phyloP scores from a whole-genome alignment of 2,888 invertebrate genomes.

The Pheosia tremula region DNA sequence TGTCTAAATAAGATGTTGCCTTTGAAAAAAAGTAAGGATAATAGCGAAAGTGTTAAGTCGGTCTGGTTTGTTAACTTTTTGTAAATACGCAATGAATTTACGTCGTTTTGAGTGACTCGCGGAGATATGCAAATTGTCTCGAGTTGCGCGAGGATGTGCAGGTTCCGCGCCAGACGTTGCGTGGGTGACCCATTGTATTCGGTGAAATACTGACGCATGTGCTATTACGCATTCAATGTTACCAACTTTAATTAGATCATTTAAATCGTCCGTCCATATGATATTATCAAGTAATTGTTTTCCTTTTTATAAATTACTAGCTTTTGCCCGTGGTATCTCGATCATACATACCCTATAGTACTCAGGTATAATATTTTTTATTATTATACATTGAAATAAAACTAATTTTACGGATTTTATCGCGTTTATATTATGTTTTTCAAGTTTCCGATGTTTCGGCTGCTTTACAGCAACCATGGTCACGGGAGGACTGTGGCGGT shows the following conservation, averaged over 20 bases:
- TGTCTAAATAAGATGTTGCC: slow-evolving; percentile 68
- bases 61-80: slow-evolving; percentile 65
- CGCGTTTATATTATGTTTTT: no score
- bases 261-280: slow-evolving; percentile 43
- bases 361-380: no score
- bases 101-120: slow-evolving; percentile 56
- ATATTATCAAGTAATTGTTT: slow-evolving; percentile 31
- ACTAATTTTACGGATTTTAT: no score
- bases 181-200: slow-evolving; percentile 79
- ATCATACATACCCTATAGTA: no score
- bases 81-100: slow-evolving; percentile 60
- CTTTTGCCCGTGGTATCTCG: no score
- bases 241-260: slow-evolving; percentile 62
- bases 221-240: slow-evolving; percentile 64
- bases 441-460: no score
- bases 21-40: slow-evolving; percentile 65
- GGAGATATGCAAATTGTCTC: slow-evolving; percentile 72
- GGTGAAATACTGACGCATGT: slow-evolving; percentile 60
- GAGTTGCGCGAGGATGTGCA: slow-evolving; percentile 70
- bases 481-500: no score
- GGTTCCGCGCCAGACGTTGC: slow-evolving; percentile 69
- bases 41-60: slow-evolving; percentile 78
- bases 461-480: no score
- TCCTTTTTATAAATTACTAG: neutral
- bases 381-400: no score